phyloP scores from a whole-genome alignment of 64 coral and sea anemone species.

The Montipora foliosa region DNA sequence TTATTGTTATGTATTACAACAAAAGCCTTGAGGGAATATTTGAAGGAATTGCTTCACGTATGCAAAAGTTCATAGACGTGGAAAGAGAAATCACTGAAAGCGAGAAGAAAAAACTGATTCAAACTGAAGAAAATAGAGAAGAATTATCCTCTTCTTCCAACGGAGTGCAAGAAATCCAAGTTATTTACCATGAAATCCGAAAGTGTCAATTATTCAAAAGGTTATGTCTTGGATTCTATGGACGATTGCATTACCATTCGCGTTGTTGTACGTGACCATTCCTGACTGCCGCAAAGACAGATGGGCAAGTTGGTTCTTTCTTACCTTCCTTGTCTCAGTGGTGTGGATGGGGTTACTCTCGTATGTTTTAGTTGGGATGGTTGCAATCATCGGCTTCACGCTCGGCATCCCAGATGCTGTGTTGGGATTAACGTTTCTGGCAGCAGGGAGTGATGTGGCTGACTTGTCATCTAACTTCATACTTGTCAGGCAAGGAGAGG shows the following conservation, averaged over 20 bases:
- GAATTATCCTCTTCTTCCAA: not conserved
- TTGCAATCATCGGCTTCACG: conserved; percentile 83
- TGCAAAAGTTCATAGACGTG: not conserved
- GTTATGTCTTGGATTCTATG: conserved; percentile 38
- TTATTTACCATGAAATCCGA: conserved; percentile 14
- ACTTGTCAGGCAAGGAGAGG: conserved; percentile 84
- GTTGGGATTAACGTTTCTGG: conserved; percentile 87
- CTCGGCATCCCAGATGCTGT: conserved; percentile 83
- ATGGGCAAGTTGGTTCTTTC: conserved; percentile 75
- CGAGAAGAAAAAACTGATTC: not conserved
- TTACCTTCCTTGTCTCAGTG: conserved; percentile 73
- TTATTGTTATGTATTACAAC: conserved; percentile 89
- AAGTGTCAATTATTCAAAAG: conserved; percentile 48
- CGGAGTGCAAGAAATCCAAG: not conserved
- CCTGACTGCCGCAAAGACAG: conserved; percentile 82
- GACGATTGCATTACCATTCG: conserved; percentile 64
- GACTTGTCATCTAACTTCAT: conserved; percentile 84
- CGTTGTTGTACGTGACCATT: conserved; percentile 74
- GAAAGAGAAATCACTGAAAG: not conserved
- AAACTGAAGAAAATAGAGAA: not conserved
- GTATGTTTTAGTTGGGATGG: conserved; percentile 92
- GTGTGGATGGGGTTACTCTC: conserved; percentile 87
- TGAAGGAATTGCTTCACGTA: not conserved
- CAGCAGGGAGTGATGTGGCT: conserved; percentile 87
- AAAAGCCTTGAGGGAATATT: conserved; percentile 53